Evolutionary conservation across 2,113 vertebrate genomes (phyloP), one percentile per base, ranked within the genome.

Genomic region (Cebidichthys violaceus): DNA sequence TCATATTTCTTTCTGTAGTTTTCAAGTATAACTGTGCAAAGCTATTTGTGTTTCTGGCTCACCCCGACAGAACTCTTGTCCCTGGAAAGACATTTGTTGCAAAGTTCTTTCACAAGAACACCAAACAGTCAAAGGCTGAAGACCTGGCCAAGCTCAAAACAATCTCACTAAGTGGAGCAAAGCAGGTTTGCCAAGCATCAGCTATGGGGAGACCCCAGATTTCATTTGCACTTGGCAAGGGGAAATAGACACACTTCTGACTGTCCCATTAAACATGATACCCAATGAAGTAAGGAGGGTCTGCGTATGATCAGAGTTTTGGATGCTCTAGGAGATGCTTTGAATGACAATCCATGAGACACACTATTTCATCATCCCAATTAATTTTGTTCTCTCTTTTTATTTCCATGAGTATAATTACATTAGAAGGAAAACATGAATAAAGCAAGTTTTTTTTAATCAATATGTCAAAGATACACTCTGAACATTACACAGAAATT

Each of bases 261-360:
- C 67, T 86, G 72, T 82, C 79, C 73, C 72, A 43, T 81, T 85
- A 79, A 81, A 82, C 64, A 59, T 81, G 67, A 86, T 75, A 72
- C 57, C 78, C 66, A 71, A 5, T 73, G 55, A 89, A 60, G 79
- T 68, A 55, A 72, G 29, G 5, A 74, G 75, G 59, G 35, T 67
- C 89, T 90, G 87, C 66, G 72, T 41, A 86, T 29, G 15, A 87
- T 88, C 84, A 87, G 18, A 47, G 47, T 60, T 79, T 82, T 86
- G 73, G 74, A 86, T 66, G 29, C 43, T 80, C 59, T 35, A 73
- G 69, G 68, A 85, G 83, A 89, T 86, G 74, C 80, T 66, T 70
- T 45, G 15, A 69, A 81, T 75, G 81, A 72, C 66, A 82, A 64
- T 82, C 84, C 88, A 92, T 89, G 66, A 88, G 29, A 85, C 67